Evolutionary conservation across 2,888 invertebrate genomes (phyloP).

Genomic region (Drosophila peninsularis): DNA sequence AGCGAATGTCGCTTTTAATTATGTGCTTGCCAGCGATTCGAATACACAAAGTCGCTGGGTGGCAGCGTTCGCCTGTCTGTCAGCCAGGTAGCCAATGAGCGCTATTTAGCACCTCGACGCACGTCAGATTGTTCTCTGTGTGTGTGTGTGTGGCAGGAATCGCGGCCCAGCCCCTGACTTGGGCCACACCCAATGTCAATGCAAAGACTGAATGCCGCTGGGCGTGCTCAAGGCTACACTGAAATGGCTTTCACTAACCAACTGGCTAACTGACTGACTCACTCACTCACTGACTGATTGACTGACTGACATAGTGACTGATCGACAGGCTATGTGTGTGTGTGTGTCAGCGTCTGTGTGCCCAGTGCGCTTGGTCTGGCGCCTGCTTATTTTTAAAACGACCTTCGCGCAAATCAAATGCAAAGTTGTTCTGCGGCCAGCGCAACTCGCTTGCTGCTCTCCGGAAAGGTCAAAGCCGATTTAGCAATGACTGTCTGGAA

Average conservation of each 20-base stretch:
- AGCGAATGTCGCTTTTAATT: slow-evolving; percentile 75
- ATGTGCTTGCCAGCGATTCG: slow-evolving; percentile 57
- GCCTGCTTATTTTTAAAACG: slow-evolving; percentile 72
- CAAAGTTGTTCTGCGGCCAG: slow-evolving; percentile 66
- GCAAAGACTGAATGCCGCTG: slow-evolving; percentile 59
- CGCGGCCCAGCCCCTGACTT: slow-evolving; percentile 42
- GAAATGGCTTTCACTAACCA: slow-evolving; percentile 44
- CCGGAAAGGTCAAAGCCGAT: slow-evolving; percentile 77
- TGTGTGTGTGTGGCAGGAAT: slow-evolving; percentile 36
- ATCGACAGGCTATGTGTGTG: slow-evolving; percentile 57
- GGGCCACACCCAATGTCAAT: slow-evolving; percentile 71
- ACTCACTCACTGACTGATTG: slow-evolving; percentile 21
- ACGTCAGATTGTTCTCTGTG: slow-evolving; percentile 53
- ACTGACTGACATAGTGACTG: slow-evolving; percentile 31
- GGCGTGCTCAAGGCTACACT: slow-evolving; percentile 72
- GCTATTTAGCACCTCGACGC: slow-evolving; percentile 73
- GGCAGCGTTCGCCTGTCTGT: neutral
- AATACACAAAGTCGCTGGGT: slow-evolving; percentile 11
- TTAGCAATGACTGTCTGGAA: slow-evolving; percentile 46
- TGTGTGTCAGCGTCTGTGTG: slow-evolving; percentile 28
- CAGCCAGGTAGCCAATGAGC: slow-evolving; percentile 35
- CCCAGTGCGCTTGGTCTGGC: slow-evolving; percentile 31
- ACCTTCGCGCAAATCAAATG: slow-evolving; percentile 76
- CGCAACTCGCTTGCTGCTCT: slow-evolving; percentile 61
- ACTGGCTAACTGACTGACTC: slow-evolving; percentile 23